phyloP scores from a whole-genome alignment of 2,113 vertebrate genomes.

The Protomyctophum bolini region DNA sequence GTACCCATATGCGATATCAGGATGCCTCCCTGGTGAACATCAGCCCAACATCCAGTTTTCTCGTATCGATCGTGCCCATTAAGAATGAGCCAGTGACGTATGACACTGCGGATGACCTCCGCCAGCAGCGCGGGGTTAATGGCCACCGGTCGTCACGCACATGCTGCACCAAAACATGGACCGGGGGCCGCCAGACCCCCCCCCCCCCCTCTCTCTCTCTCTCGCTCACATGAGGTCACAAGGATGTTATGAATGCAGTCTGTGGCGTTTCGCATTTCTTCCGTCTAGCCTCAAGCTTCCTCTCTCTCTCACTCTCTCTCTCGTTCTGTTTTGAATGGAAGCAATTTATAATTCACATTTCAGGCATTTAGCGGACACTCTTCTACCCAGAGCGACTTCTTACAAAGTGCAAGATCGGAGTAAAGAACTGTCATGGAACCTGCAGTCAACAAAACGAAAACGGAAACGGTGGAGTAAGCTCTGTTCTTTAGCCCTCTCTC shows the following conservation, averaged over 20 bases:
- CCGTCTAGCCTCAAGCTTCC: neutral
- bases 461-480: too few relatives aligned
- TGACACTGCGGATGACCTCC: neutral
- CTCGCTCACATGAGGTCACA: conserved; percentile 36
- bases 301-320: neutral
- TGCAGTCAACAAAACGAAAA: too few relatives aligned
- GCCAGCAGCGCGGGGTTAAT: neutral
- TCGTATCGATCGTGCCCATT: neutral
- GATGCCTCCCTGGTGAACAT: neutral
- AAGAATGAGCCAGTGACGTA: neutral
- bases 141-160: neutral
- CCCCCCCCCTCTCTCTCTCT: too few relatives aligned
- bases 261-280: neutral
- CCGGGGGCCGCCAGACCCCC: neutral
- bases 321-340: too few relatives aligned
- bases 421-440: too few relatives aligned
- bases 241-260: conserved; percentile 28
- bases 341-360: too few relatives aligned
- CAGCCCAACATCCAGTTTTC: neutral
- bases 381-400: too few relatives aligned
- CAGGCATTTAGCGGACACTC: too few relatives aligned
- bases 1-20: too few relatives aligned
- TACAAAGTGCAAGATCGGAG: too few relatives aligned
- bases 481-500: too few relatives aligned
- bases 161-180: neutral